Base-by-base conservation (phyloP, 2,113 vertebrate genomes). In the Choloepus hoffmanni region DNA sequence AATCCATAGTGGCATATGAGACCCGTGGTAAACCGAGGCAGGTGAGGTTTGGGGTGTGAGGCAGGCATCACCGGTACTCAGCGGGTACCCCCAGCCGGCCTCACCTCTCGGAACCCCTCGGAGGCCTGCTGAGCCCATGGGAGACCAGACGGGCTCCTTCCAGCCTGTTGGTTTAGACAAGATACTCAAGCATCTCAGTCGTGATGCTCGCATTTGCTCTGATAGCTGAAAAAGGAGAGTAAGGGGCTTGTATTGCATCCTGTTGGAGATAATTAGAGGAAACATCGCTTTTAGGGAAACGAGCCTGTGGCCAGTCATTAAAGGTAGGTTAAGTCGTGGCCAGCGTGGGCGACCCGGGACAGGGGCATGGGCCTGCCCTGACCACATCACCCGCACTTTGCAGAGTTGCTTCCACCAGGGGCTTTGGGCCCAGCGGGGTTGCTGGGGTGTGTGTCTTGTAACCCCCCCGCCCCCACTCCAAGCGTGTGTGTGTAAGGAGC, bases 241-340 rank as follows among this genome's bases (percentile, higher is more conserved):
- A 92, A 97, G 96, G 97, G 95, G 97, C 97, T 95, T 89, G 92
- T 83, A 89, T 96, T 95, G 33, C 96, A 85, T 97, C 95, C 96
- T 97, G 97, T 98, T 88, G 73, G 97, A 97, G 98, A 95, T 96
- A 97, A 98, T 98, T 98, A 98, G 90, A 96, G 97, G 97, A 92
- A 97, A 98, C 96, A 97, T 98, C 94, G 95, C 96, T 98, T 98
- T 96, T 92, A 97, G 97, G 97, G 96, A 97, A 98, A 98, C 81
- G 86, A 98, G 98, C 96, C 97, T 72, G 96, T 97, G 97, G 98
- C 98, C 97, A 90, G 77, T 98, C 96, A 97, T 78, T 96, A 93
- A 7, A 97, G 97, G 95, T 89, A 94, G 97, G 97, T 97, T 82
- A 93, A 96, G 96, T 78, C 92, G 95, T 98, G 97, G 95, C 74